These are phyloP conservation scores for Bergia puertoricense DNA, from an alignment of 92 coral and sea anemone genomes.

Conservation along the genomic window DNA sequence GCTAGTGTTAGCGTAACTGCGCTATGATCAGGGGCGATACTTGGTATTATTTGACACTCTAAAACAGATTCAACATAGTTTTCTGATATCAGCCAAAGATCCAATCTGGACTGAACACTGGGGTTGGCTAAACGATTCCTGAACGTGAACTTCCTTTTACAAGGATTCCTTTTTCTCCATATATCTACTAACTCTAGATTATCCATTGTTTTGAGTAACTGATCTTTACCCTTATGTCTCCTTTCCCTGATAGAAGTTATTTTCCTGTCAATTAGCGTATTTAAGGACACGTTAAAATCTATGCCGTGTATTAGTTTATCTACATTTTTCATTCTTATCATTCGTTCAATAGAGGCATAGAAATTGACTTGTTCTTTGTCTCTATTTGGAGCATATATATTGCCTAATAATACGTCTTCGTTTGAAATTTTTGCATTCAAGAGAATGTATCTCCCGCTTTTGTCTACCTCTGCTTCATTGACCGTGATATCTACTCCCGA, in stretches of 20 bases:
- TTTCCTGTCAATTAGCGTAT: neutral
- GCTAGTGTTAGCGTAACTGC: neutral
- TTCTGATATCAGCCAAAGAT: conserved; percentile 3
- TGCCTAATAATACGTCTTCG: conserved; percentile 9
- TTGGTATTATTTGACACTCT: conserved; percentile 2
- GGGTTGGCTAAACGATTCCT: neutral
- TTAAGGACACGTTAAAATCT: neutral
- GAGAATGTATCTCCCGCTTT: conserved; percentile 8
- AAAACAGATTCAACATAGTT: neutral
- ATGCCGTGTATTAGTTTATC: neutral
- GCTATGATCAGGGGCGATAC: conserved; percentile 17
- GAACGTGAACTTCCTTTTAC: neutral
- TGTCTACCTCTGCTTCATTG: neutral
- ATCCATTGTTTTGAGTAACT: neutral
- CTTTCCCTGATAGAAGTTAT: neutral
- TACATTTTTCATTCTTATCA: neutral
- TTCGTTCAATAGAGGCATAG: conserved; percentile 5
- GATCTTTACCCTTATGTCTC: conserved; percentile 9
- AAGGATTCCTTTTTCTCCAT: conserved; percentile 16
- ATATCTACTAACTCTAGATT: neutral
- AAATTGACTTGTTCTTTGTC: neutral
- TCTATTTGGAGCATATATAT: neutral
- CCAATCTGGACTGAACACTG: conserved; percentile 7
- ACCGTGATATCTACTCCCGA: no score
- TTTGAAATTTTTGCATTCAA: conserved; percentile 12